Evolutionary conservation across 1,140 invertebrate species (phyloP).

Genomic region (Anadara kagoshimensis): DNA sequence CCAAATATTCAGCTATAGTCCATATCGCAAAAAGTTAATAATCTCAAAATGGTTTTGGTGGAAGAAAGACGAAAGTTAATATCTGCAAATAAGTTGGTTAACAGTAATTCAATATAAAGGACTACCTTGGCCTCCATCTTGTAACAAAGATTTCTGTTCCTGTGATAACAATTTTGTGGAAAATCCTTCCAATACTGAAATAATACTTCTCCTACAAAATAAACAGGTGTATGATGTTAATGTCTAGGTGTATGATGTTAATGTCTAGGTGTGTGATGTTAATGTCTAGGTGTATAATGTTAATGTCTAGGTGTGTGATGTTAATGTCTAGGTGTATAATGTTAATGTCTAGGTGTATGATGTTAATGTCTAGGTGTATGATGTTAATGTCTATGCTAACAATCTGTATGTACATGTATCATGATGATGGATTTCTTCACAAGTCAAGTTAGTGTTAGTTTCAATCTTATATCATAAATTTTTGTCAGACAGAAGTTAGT

Average conservation of each 20-base stretch:
- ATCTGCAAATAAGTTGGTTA: too few relatives aligned
- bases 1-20: too few relatives aligned
- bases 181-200: conserved; percentile 95
- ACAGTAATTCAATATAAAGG: too few relatives aligned
- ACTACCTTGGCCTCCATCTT: conserved; percentile 90
- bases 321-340: background rate
- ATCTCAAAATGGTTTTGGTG: too few relatives aligned
- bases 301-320: background rate
- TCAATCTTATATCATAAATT: too few relatives aligned
- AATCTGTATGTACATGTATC: too few relatives aligned
- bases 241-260: background rate
- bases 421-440: too few relatives aligned
- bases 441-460: too few relatives aligned
- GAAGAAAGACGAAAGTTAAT: too few relatives aligned
- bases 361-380: background rate
- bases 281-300: background rate
- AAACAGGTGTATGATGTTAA: background rate
- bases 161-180: conserved; percentile 90
- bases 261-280: background rate
- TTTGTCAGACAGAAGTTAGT: too few relatives aligned
- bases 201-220: conserved; percentile 74
- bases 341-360: background rate
- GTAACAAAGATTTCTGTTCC: conserved; percentile 93
- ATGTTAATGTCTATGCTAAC: too few relatives aligned
- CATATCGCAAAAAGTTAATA: too few relatives aligned